Conservation (phyloP, 2,797 vertebrate genomes). For the Enteromius radiatus region DNA sequence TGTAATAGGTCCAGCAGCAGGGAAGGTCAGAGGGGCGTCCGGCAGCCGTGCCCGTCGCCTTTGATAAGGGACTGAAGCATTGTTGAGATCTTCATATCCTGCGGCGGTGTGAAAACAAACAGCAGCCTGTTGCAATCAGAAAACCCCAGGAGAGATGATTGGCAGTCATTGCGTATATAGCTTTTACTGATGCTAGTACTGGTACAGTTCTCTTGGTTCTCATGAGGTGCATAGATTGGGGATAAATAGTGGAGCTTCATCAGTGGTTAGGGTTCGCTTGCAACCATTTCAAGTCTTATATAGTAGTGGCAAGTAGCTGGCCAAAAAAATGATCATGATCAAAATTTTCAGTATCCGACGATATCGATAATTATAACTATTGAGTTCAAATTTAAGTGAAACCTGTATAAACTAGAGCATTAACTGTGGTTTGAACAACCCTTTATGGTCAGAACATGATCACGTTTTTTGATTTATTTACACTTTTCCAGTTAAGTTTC, state of each 20-base stretch:
- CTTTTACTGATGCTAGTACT: not conserved
- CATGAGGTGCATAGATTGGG: not conserved
- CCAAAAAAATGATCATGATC: not conserved
- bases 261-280: not conserved
- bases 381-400: not conserved
- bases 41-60: slow-evolving; percentile 75
- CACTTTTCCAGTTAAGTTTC: not conserved
- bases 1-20: slow-evolving; percentile 88
- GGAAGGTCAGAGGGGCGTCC: slow-evolving; percentile 84
- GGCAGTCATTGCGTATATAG: not conserved
- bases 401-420: not conserved
- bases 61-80: slow-evolving; percentile 59
- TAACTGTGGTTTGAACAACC: not conserved
- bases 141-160: slow-evolving; percentile 7
- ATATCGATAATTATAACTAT: not conserved
- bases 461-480: not conserved
- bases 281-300: not conserved
- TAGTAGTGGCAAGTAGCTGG: not conserved
- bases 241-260: slow-evolving; percentile 11
- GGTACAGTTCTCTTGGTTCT: not conserved
- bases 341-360: not conserved
- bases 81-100: slow-evolving; percentile 15
- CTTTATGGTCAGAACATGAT: not conserved
- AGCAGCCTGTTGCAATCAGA: slow-evolving; percentile 10
- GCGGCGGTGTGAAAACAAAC: slow-evolving; percentile 8